A percentile compares a stretch with the other conserved stretches of the same genome.
Evolutionary conservation across 2,888 invertebrate species (phyloP).

Genomic region (Serripes groenlandicus): DNA sequence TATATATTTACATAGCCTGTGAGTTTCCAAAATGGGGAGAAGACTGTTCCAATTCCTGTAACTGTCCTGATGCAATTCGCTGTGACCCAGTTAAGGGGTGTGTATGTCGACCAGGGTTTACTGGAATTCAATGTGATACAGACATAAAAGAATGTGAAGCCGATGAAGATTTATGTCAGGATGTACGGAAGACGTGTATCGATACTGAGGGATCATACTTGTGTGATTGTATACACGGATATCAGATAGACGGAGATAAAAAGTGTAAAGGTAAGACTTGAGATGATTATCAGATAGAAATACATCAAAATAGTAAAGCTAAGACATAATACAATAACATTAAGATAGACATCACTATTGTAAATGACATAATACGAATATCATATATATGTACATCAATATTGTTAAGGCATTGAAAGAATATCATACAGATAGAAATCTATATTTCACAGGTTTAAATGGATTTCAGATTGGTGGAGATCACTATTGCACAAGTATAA

Average conservation of each 20-base stretch:
- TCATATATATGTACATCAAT: too few species aligned
- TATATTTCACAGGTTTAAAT: too few species aligned
- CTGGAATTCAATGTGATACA: slow-evolving; percentile 50
- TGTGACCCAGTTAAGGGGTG: slow-evolving; percentile 64
- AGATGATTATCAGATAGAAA: too few species aligned
- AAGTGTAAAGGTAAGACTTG: slow-evolving; percentile 15
- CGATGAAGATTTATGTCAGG: slow-evolving; percentile 29
- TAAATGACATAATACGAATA: too few species aligned
- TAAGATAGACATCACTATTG: too few species aligned
- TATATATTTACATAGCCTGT: too few species aligned
- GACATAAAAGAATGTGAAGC: slow-evolving; percentile 61
- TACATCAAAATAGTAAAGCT: too few species aligned
- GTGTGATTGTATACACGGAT: slow-evolving; percentile 60
- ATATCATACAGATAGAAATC: too few species aligned
- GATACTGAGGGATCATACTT: slow-evolving; percentile 61
- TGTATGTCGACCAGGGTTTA: slow-evolving; percentile 58
- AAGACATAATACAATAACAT: too few species aligned
- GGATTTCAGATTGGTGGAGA: too few species aligned
- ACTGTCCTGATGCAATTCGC: slow-evolving; percentile 42
- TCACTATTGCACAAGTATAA: too few species aligned
- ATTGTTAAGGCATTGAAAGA: too few species aligned
- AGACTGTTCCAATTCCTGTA: slow-evolving; percentile 49
- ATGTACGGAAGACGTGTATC: slow-evolving; percentile 56
- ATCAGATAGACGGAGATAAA: slow-evolving; percentile 13
- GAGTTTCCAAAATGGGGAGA: slow-evolving; percentile 53